phyloP scores from a whole-genome alignment of 2,113 vertebrate genomes.

The Burhinus oedicnemus region DNA sequence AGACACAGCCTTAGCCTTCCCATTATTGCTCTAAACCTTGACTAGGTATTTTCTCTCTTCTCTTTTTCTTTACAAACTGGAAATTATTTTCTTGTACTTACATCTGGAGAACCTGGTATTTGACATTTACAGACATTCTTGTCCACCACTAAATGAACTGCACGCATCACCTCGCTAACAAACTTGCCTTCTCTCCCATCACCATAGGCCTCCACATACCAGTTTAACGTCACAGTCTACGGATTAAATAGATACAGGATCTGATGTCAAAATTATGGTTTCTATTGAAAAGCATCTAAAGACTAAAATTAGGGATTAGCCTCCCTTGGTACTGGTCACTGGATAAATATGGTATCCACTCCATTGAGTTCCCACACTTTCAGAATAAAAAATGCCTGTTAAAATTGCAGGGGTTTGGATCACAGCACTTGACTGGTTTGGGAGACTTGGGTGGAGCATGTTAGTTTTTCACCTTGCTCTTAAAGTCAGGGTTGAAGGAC shows the following conservation, averaged over 20 bases:
- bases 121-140: not conserved
- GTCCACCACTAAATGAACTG: not conserved
- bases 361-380: not conserved
- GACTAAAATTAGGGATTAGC: not conserved
- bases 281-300: not conserved
- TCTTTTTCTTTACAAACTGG: not conserved
- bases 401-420: not conserved
- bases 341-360: not conserved
- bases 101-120: not conserved
- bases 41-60: not conserved
- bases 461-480: not conserved
- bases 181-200: not conserved
- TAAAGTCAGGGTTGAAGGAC: not conserved
- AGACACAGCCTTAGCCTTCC: not conserved
- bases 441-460: not conserved
- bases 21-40: not conserved
- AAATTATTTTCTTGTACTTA: not conserved
- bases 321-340: not conserved
- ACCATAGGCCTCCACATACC: not conserved
- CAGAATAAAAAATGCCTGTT: not conserved
- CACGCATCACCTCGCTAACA: not conserved
- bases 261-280: not conserved
- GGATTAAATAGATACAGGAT: not conserved
- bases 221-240: not conserved
- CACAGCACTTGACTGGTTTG: not conserved